Base-by-base conservation (phyloP, 64 coral and sea anemone species). In the Montipora foliosa region DNA sequence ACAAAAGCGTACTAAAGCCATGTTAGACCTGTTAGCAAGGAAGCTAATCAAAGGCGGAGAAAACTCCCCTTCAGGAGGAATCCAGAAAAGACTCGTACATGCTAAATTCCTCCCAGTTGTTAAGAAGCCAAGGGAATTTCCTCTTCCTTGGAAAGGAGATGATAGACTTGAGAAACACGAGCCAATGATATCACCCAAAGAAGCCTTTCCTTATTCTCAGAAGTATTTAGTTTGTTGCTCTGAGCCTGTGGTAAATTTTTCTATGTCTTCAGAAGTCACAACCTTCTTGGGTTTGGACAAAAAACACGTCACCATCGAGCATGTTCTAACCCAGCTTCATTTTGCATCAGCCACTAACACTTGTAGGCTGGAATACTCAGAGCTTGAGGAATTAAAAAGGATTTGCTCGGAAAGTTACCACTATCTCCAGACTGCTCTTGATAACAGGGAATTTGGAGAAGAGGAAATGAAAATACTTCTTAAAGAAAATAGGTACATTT, bases 131-230 rank as follows among this genome's bases (percentile, higher is more conserved):
- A 12, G 70, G 62, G 19, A 57, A 15, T 95, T 91, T 48, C 96
- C 96, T 19, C 71, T 93, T 29, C 51, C 15, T 15, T 98, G 96
- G 96, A 95, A 91, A 93, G 91, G 87, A 15, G 77, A 87, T 58
- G 90, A 94, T 61, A 0, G 14, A 24, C 53, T 15, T 45, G 57
- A 29, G 52, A 62, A 25, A 13, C 22, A 12, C 7, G 5, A 12
- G 19, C 60, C 12, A 57, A 69, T 93, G 13, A 44, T 87, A 5
- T 89, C 89, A 60, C 81, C 94, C 53, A 74, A 69, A 47, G 75
- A 95, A 44, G 64, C 91, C 10, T 98, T 91, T 45, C 77, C 78
- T 0, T 45, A 80, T 3, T 17, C 52, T 5, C 59, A 70, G 6
- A 92, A 91, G 79, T 84, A 95, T 79, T 74, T 91, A 48, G 91